These are phyloP conservation scores for Stegophylla sp. DNA, from an alignment of 2,888 invertebrate species.

Conservation along the genomic window DNA sequence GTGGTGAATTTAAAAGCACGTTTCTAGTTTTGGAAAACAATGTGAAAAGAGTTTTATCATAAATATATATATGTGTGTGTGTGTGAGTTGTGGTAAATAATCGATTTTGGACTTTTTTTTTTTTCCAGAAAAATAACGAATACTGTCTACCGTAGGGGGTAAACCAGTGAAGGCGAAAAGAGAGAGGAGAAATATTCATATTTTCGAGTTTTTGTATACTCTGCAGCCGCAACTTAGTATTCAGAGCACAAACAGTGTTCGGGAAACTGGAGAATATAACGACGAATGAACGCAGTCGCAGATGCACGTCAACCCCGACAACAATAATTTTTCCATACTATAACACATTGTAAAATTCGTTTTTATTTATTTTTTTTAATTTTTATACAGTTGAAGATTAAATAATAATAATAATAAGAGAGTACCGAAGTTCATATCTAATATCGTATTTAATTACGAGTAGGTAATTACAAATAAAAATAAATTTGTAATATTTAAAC, in stretches of 20 bases:
- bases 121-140: conserved; percentile 39
- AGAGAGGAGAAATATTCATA: conserved; percentile 40
- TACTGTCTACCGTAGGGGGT: conserved; percentile 6
- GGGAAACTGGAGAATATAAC: conserved; percentile 39
- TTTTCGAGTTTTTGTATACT: conserved; percentile 39
- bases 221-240: conserved; percentile 48
- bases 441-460: too few species aligned
- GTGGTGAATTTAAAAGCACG: conserved; percentile 40
- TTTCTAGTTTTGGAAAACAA: conserved; percentile 29
- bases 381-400: background rate
- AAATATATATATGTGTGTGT: background rate
- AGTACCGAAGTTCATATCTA: too few species aligned
- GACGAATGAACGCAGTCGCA: conserved; percentile 54
- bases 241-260: conserved; percentile 47
- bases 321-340: conserved; percentile 49
- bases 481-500: too few species aligned
- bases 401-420: background rate
- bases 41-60: conserved; percentile 25
- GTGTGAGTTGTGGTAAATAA: conserved; percentile 29
- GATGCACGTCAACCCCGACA: conserved; percentile 33
- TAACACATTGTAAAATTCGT: conserved; percentile 23
- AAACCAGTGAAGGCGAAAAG: background rate
- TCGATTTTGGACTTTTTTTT: conserved; percentile 47
- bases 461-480: too few species aligned
- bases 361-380: conserved; percentile 6